These are phyloP conservation scores for Toxostoma redivivum DNA, from an alignment of 2,113 vertebrate species.

Conservation along the genomic window DNA sequence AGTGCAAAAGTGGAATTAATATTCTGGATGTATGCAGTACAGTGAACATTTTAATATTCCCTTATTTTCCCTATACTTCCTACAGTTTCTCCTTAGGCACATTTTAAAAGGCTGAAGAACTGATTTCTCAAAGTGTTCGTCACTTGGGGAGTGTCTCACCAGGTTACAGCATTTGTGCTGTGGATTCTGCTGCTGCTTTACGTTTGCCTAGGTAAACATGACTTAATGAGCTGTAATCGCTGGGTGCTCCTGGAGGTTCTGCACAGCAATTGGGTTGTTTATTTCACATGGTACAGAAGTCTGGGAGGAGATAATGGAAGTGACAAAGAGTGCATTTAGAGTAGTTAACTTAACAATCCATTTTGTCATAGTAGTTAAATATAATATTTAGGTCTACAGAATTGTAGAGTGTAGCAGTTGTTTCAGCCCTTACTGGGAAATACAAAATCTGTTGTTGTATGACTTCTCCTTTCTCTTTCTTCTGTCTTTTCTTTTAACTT, in stretches of 20 bases:
- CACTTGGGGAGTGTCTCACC: neutral
- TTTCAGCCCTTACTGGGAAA: neutral
- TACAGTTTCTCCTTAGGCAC: neutral
- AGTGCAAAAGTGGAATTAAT: neutral
- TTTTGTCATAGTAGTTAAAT: neutral
- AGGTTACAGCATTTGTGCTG: neutral
- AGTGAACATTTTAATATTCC: neutral
- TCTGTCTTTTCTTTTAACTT: neutral
- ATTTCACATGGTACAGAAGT: neutral
- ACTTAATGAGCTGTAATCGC: neutral
- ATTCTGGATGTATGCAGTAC: accelerated
- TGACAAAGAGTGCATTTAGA: neutral
- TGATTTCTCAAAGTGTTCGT: neutral
- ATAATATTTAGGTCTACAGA: neutral
- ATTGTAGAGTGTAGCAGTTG: neutral
- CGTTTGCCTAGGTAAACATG: neutral
- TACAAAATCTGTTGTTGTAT: neutral
- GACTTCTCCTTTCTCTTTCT: neutral
- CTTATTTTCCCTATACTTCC: neutral
- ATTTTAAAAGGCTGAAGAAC: neutral
- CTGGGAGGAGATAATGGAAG: neutral
- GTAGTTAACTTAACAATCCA: neutral
- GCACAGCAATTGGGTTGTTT: neutral
- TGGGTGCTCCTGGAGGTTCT: neutral
- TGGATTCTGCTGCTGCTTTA: neutral